Conservation (phyloP, 1,140 invertebrate species). For the Drosophila ironensis region DNA sequence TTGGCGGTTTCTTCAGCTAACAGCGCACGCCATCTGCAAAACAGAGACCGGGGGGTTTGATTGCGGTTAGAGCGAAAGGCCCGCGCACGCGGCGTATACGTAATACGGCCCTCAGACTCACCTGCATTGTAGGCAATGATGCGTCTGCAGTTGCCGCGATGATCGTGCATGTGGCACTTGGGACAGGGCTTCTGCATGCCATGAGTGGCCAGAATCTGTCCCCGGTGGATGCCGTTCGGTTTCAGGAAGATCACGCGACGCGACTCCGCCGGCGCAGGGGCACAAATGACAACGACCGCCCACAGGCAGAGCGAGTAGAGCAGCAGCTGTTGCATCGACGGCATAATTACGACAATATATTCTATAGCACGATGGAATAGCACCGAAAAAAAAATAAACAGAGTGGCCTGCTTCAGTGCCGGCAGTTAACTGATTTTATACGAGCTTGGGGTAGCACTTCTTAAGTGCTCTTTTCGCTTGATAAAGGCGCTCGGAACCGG, state of each 20-base stretch:
- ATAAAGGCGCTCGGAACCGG: slow-evolving; percentile 34
- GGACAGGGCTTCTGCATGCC: slow-evolving; percentile 59
- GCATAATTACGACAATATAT: background rate
- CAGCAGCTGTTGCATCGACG: slow-evolving; percentile 51
- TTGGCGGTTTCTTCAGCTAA: slow-evolving; percentile 14
- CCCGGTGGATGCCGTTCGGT: slow-evolving; percentile 45
- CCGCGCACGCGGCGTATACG: slow-evolving; percentile 21
- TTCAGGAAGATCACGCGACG: slow-evolving; percentile 75
- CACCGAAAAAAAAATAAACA: background rate
- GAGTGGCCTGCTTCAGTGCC: slow-evolving; percentile 63
- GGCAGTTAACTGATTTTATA: slow-evolving; percentile 79
- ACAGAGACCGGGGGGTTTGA: background rate
- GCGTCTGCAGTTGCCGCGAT: slow-evolving; percentile 71
- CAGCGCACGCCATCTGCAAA: slow-evolving; percentile 64
- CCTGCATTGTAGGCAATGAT: slow-evolving; percentile 70
- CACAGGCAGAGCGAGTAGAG: slow-evolving; percentile 50
- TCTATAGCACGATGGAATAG: background rate
- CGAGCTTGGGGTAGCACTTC: slow-evolving; percentile 59
- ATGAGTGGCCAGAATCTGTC: slow-evolving; percentile 65
- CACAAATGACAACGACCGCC: slow-evolving; percentile 52
- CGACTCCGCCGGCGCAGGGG: slow-evolving; percentile 49
- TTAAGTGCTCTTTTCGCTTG: slow-evolving; percentile 52
- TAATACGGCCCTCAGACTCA: slow-evolving; percentile 17
- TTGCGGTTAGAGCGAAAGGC: background rate
- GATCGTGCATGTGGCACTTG: slow-evolving; percentile 73